Percentiles rank a stretch among this genome's conserved stretches.
These are phyloP conservation scores for Dasysyrphus albostriatus DNA, from an alignment of 2,888 invertebrate species.

Conservation along the genomic window DNA sequence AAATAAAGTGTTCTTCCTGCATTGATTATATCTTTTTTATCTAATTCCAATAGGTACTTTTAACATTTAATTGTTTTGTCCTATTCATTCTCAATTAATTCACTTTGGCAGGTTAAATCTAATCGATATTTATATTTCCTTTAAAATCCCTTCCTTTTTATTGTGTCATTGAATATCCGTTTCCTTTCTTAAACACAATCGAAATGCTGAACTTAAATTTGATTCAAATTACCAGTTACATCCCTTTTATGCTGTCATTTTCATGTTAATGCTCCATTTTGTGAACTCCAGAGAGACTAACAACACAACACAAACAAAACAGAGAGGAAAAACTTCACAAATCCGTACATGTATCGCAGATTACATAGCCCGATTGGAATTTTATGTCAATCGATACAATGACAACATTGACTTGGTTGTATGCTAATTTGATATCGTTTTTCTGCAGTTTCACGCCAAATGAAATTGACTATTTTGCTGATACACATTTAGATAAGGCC, in stretches of 20 bases:
- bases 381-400: constrained; percentile 72
- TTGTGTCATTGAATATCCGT: constrained; percentile 39
- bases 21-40: background rate
- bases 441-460: constrained; percentile 53
- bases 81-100: constrained; percentile 8
- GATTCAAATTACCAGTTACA: constrained; percentile 66
- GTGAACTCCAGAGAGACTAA: constrained; percentile 1
- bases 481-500: constrained; percentile 66
- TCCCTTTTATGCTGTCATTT: constrained; percentile 66
- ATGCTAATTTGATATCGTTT: constrained; percentile 69
- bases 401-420: constrained; percentile 56
- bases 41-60: background rate
- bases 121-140: constrained; percentile 12
- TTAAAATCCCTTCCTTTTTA: constrained; percentile 29
- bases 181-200: constrained; percentile 45
- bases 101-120: constrained; percentile 31
- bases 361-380: constrained; percentile 65
- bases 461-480: constrained; percentile 63
- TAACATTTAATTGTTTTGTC: background rate
- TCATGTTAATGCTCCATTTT: constrained; percentile 62
- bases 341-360: constrained; percentile 43
- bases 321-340: constrained; percentile 26
- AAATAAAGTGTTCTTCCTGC: no score
- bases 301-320: constrained; percentile 16
- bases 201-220: constrained; percentile 64